Conservation (phyloP, 2,797 vertebrate genomes). For the Channallabes apus region DNA sequence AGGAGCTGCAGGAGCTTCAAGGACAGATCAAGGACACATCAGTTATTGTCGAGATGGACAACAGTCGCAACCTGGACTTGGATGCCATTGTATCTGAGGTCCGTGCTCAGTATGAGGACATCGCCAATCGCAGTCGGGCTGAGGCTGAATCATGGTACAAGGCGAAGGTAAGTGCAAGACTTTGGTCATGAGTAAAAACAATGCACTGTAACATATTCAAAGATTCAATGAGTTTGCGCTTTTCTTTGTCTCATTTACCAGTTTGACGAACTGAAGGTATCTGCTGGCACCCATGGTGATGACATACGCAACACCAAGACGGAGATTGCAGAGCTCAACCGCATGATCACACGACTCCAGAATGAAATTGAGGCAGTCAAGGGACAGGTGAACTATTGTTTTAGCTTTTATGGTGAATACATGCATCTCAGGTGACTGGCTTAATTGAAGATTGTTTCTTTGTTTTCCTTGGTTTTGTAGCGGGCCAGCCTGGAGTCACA, state of each 20-base stretch:
- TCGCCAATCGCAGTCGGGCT: conserved; percentile 75
- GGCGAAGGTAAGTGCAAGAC: conserved; percentile 65
- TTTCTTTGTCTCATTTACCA: not conserved
- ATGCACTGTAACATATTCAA: not conserved
- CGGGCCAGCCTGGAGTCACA: conserved; percentile 70
- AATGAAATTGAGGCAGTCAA: conserved; percentile 86
- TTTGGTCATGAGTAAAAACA: not conserved
- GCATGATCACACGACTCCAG: conserved; percentile 84
- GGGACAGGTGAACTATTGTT: conserved; percentile 72
- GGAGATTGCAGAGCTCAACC: conserved; percentile 83
- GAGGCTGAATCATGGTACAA: conserved; percentile 87
- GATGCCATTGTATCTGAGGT: conserved; percentile 85
- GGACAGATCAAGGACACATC: conserved; percentile 86
- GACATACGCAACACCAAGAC: conserved; percentile 78
- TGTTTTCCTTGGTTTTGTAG: conserved; percentile 61
- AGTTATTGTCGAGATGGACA: conserved; percentile 86
- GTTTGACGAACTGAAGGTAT: conserved; percentile 69
- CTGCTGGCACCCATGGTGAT: conserved; percentile 60
- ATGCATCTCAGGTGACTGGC: not conserved
- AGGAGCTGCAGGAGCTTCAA: conserved; percentile 86
- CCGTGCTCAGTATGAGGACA: conserved; percentile 83
- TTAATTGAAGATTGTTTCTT: not conserved
- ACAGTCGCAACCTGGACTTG: conserved; percentile 84
- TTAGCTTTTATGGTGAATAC: not conserved
- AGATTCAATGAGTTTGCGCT: not conserved